Percentiles rank a stretch among this genome's conserved stretches.
phyloP scores from a whole-genome alignment of 2,888 invertebrate species.

The Nephrotoma guestfalica region DNA sequence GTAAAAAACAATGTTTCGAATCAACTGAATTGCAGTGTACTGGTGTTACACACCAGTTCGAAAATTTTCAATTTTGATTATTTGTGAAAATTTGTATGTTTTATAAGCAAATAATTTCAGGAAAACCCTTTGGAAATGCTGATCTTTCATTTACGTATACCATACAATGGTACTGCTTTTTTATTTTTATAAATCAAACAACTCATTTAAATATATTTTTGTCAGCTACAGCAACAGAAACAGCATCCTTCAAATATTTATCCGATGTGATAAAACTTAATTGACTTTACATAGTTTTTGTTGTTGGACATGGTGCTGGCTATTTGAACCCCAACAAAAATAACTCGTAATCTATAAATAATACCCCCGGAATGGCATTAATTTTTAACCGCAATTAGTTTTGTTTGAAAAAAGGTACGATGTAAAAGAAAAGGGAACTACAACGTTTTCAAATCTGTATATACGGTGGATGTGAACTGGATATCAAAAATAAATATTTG shows the following conservation, averaged over 20 bases:
- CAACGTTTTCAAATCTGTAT: too few species aligned
- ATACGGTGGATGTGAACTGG: too few species aligned
- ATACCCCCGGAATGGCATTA: not conserved
- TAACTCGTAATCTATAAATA: not conserved
- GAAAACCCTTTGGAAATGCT: not conserved
- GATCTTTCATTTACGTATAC: not conserved
- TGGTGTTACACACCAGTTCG: too few species aligned
- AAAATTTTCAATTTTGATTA: too few species aligned
- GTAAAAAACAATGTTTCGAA: too few species aligned
- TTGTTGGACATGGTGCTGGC: not conserved
- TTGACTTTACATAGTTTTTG: not conserved
- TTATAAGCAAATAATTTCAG: too few species aligned
- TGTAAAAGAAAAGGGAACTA: too few species aligned
- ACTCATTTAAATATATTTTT: not conserved
- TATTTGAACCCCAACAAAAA: not conserved
- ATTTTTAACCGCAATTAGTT: not conserved
- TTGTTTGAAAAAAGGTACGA: not conserved
- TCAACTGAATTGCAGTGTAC: too few species aligned
- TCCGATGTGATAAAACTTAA: not conserved
- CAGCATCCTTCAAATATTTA: not conserved
- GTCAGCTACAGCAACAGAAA: not conserved
- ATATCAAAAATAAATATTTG: too few species aligned
- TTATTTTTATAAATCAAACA: not conserved
- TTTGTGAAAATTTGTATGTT: too few species aligned
- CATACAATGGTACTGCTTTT: not conserved